phyloP scores from a whole-genome alignment of 2,797 vertebrate species.

The Sebastes iracundus region DNA sequence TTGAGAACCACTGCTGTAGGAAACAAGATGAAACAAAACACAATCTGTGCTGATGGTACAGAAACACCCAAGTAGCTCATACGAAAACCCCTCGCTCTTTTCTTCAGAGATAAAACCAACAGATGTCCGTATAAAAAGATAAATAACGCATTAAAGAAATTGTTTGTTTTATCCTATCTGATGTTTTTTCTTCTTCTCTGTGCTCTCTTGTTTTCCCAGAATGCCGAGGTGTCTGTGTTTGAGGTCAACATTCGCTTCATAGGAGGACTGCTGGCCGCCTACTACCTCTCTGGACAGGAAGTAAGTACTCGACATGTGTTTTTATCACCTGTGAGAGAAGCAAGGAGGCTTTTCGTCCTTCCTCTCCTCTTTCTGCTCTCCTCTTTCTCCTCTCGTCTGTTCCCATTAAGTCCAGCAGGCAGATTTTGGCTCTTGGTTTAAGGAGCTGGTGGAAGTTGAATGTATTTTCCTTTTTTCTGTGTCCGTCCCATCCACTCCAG shows the following conservation, averaged over 20 bases:
- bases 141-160: not conserved
- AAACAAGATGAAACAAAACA: not conserved
- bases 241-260: constrained; percentile 99
- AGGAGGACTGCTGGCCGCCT: constrained; percentile 94
- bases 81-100: no score
- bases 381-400: constrained; percentile 1
- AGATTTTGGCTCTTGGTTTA: not conserved
- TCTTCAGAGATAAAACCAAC: not conserved
- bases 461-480: not conserved
- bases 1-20: no score
- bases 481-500: not conserved
- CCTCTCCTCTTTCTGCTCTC: not conserved
- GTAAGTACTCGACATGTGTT: constrained; percentile 75
- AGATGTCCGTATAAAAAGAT: not conserved
- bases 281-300: constrained; percentile 98
- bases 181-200: not conserved
- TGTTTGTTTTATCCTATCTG: not conserved
- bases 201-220: constrained; percentile 80
- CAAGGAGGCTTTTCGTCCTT: not conserved
- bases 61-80: not conserved
- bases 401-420: not conserved
- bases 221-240: constrained; percentile 97
- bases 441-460: constrained; percentile 2
- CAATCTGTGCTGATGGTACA: not conserved
- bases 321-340: not conserved